phyloP scores from a whole-genome alignment of 2,797 vertebrate genomes.

The Neoniphon sammara region DNA sequence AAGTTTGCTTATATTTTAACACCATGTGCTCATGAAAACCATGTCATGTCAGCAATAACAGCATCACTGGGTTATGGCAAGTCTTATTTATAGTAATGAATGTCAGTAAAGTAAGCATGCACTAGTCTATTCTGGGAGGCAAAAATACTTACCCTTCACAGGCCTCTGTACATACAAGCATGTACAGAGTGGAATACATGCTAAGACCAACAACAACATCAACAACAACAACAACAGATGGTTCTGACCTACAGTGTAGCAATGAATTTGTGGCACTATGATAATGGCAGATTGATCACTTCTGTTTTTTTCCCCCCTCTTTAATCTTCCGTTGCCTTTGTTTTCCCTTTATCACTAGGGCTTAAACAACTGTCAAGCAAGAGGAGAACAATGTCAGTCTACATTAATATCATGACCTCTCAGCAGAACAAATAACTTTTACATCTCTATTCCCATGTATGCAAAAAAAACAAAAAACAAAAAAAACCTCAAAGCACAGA shows the following conservation, averaged over 20 bases:
- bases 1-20: conserved; percentile 23
- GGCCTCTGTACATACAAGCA: conserved; percentile 57
- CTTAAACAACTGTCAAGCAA: conserved; percentile 74
- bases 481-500: conserved; percentile 1
- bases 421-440: conserved; percentile 1
- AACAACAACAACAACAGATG: conserved; percentile 76
- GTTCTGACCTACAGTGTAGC: conserved; percentile 65
- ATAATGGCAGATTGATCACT: conserved; percentile 73
- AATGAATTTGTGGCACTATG: conserved; percentile 64
- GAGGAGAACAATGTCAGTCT: conserved; percentile 39
- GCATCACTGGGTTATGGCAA: conserved; percentile 63
- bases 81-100: conserved; percentile 81
- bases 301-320: conserved; percentile 65
- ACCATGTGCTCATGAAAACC: conserved; percentile 39
- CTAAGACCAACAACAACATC: conserved; percentile 46
- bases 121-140: conserved; percentile 74
- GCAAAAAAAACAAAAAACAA: conserved; percentile 28
- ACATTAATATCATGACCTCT: conserved; percentile 44
- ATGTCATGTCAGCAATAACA: conserved; percentile 59
- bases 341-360: conserved; percentile 67
- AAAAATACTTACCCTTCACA: conserved; percentile 66
- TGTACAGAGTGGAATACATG: conserved; percentile 49
- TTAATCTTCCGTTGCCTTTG: conserved; percentile 70
- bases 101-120: conserved; percentile 75
- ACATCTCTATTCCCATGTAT: conserved; percentile 22